These are phyloP conservation scores for Plutomurus gul DNA, from an alignment of 1,140 invertebrate genomes.

Conservation along the genomic window DNA sequence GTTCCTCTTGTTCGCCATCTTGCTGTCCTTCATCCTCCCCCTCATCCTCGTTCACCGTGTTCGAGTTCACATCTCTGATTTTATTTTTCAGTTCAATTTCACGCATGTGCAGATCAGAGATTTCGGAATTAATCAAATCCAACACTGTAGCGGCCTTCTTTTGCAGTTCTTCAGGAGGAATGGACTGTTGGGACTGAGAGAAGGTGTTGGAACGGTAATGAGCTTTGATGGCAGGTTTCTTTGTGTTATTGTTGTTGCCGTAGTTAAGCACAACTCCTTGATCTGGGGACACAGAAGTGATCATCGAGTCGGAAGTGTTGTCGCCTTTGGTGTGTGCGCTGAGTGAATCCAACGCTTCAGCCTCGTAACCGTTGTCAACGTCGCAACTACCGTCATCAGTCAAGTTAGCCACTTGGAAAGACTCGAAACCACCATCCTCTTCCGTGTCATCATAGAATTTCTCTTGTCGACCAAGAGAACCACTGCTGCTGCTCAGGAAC, in stretches of 20 bases:
- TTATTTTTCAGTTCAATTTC: slow-evolving; percentile 39
- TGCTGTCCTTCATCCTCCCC: background rate
- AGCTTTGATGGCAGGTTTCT: slow-evolving; percentile 14
- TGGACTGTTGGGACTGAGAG: slow-evolving; percentile 20
- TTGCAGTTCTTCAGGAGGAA: slow-evolving; percentile 32
- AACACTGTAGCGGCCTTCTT: slow-evolving; percentile 38
- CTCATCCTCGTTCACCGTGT: background rate
- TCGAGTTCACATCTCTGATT: background rate
- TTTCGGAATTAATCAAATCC: slow-evolving; percentile 43
- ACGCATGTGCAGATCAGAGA: slow-evolving; percentile 40
- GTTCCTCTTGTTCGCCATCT: slow-evolving; percentile 8
- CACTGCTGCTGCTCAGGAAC: slow-evolving; percentile 27
- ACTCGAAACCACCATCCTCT: slow-evolving; percentile 39
- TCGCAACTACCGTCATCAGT: background rate
- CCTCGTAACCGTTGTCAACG: background rate
- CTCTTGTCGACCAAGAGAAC: background rate
- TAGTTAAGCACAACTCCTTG: background rate
- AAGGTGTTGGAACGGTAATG: background rate
- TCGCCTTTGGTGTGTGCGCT: background rate
- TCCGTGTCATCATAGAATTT: slow-evolving; percentile 31
- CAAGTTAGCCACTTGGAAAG: slow-evolving; percentile 24
- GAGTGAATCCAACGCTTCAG: background rate
- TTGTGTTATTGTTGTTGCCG: background rate
- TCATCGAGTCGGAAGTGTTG: slow-evolving; percentile 4
- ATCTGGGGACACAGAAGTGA: slow-evolving; percentile 9